Evolutionary conservation across 92 coral and sea anemone genomes (phyloP), one percentile per base, ranked within the genome.

Genomic region (Parazoanthus swiftii): DNA sequence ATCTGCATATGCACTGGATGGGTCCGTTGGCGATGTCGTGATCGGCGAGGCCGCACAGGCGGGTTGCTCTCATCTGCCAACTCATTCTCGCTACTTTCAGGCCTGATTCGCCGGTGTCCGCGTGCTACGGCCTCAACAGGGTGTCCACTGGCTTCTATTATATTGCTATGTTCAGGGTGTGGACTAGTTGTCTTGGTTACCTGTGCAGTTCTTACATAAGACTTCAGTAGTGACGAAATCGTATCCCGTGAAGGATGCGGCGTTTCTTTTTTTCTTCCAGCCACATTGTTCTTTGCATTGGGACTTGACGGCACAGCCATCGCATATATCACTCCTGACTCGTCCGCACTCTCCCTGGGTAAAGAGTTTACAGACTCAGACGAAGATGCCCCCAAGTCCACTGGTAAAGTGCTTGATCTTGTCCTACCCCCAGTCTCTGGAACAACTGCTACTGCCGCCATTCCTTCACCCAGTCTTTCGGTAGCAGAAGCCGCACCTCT

Each of bases 1-100:
- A 94, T 94, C 79, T 94, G 94, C 74, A 94, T 65, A 81, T 94
- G 94, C 18, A 94, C 95, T 29, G 98, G 93, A 20, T 93, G 92
- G 44, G 93, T 85, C 48, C 92, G 89, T 35, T 85, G 90, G 70
- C 88, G 82, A 37, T 88, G 58, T 8, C 84, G 43, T 79, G 89
- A 13, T 50, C 89, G 76, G 6, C 89, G 81, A 38, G 84, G 56
- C 29, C 89, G 82, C 16, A 58, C 46, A 8, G 89, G 65, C 4
- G 56, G 35, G 16, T 21, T 18, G 37, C 58, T 38, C 35, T 56
- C 54, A 39, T 76, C 84, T 74, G 23, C 65, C 43, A 76, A 36
- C 15, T 86, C 89, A 74, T 58, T 77, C 50, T 86, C 89, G 37
- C 15, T 37, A 25, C 58, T 44, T 26, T 85, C 84, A 0, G 67